Percentiles rank a stretch among this genome's conserved stretches.
phyloP scores from a whole-genome alignment of 1,140 invertebrate genomes.

The Drosophila navojoa region DNA sequence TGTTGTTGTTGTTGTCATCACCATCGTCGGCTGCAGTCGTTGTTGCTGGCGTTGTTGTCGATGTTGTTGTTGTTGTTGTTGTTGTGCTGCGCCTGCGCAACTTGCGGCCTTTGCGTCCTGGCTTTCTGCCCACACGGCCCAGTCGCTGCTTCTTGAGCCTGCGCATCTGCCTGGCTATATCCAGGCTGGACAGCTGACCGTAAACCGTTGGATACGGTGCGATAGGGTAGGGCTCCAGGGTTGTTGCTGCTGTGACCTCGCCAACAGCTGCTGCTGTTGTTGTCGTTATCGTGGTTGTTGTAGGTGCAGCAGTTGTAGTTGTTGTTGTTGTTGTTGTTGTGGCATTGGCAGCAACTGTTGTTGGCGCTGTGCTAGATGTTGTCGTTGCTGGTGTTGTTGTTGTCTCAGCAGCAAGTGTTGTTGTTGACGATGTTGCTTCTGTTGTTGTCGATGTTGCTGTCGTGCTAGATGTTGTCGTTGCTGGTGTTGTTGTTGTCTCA shows the following conservation, averaged over 20 bases:
- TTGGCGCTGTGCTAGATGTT: slow-evolving; percentile 10
- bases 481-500: neutral
- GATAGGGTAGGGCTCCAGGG: slow-evolving; percentile 18
- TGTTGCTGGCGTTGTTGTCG: slow-evolving; percentile 31
- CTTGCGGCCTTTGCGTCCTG: slow-evolving; percentile 51
- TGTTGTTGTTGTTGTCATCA: slow-evolving; percentile 30
- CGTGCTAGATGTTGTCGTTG: neutral
- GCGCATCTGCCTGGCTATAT: slow-evolving; percentile 5
- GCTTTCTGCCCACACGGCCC: slow-evolving; percentile 50
- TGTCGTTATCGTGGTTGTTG: slow-evolving; percentile 4
- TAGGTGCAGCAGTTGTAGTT: neutral
- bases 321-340: slow-evolving; percentile 20
- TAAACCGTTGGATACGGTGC: slow-evolving; percentile 56
- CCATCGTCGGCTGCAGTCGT: neutral
- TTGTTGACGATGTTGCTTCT: neutral
- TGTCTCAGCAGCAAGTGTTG: no score
- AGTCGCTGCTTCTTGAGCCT: slow-evolving; percentile 18
- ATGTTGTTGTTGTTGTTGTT: slow-evolving; percentile 24
- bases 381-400: neutral
- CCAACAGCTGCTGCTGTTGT: slow-evolving; percentile 10
- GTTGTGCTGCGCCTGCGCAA: slow-evolving; percentile 41
- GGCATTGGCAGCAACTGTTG: neutral
- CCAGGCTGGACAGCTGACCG: slow-evolving; percentile 15
- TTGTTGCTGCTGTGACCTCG: slow-evolving; percentile 16
- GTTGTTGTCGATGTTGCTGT: slow-evolving; percentile 13